Conservation (phyloP, 2,888 invertebrate genomes). For the Zootermopsis nevadensis region DNA sequence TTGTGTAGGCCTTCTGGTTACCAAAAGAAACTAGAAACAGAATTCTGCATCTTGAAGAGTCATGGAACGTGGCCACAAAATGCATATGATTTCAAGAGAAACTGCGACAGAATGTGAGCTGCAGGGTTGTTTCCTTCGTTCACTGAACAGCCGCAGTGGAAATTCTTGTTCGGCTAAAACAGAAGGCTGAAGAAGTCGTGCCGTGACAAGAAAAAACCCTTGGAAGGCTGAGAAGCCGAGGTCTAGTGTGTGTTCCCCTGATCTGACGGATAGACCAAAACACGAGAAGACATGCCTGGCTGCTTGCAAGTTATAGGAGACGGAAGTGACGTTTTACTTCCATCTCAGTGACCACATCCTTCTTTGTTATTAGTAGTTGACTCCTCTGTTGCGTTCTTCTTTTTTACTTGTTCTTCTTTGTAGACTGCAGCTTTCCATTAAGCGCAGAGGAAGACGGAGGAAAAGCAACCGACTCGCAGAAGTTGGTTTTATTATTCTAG, state of each 20-base stretch:
- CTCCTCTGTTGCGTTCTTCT: not conserved
- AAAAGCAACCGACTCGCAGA: not conserved
- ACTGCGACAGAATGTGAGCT: not conserved
- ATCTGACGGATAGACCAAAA: not conserved
- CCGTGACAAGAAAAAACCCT: not conserved
- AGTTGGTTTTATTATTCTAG: not conserved
- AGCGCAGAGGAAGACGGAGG: not conserved
- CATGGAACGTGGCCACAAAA: not conserved
- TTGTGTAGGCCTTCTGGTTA: not conserved
- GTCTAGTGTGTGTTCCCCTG: not conserved
- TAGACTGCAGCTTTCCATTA: not conserved
- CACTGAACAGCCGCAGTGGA: not conserved
- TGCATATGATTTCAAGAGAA: not conserved
- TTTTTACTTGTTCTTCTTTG: not conserved
- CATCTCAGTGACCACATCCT: conserved; percentile 37
- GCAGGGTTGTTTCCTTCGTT: not conserved
- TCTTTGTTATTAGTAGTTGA: conserved; percentile 4
- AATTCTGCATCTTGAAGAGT: not conserved
- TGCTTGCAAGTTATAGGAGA: not conserved
- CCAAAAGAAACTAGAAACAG: not conserved
- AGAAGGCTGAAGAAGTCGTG: not conserved
- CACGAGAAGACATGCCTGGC: not conserved
- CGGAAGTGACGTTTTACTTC: conserved; percentile 31
- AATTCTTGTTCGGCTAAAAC: not conserved
- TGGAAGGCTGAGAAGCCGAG: not conserved